These are phyloP conservation scores for Nebria brevicollis DNA, from an alignment of 2,888 invertebrate genomes.

Conservation along the genomic window DNA sequence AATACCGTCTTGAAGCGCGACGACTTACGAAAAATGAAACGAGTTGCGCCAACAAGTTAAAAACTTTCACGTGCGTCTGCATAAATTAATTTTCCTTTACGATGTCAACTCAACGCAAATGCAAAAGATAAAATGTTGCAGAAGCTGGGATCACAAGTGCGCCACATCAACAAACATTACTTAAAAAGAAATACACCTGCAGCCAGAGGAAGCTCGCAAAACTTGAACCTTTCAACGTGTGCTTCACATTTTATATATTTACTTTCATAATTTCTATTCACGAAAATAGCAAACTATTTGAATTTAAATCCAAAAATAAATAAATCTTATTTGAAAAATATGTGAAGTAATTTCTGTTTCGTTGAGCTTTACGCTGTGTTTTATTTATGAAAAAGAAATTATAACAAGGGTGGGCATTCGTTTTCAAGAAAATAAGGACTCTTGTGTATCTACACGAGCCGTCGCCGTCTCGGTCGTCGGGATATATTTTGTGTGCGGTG, in stretches of 20 bases:
- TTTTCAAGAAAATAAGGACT: too few relatives aligned
- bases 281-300: background rate
- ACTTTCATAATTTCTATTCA: background rate
- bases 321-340: too few relatives aligned
- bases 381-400: too few relatives aligned
- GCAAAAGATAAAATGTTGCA: background rate
- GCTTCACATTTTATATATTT: background rate
- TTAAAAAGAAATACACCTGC: background rate
- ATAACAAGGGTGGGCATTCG: too few relatives aligned
- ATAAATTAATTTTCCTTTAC: background rate
- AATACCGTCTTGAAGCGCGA: background rate
- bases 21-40: background rate
- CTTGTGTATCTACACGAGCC: too few relatives aligned
- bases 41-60: background rate
- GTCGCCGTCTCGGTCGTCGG: too few relatives aligned
- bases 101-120: background rate
- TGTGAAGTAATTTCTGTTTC: too few relatives aligned
- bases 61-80: background rate
- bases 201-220: background rate
- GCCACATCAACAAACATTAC: background rate
- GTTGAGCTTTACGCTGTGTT: too few relatives aligned
- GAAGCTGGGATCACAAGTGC: background rate
- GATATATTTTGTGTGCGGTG: too few relatives aligned
- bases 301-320: too few relatives aligned
- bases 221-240: background rate